Evolutionary conservation across 2,888 invertebrate species (phyloP).

Genomic region (Dichetophora obliterata): DNA sequence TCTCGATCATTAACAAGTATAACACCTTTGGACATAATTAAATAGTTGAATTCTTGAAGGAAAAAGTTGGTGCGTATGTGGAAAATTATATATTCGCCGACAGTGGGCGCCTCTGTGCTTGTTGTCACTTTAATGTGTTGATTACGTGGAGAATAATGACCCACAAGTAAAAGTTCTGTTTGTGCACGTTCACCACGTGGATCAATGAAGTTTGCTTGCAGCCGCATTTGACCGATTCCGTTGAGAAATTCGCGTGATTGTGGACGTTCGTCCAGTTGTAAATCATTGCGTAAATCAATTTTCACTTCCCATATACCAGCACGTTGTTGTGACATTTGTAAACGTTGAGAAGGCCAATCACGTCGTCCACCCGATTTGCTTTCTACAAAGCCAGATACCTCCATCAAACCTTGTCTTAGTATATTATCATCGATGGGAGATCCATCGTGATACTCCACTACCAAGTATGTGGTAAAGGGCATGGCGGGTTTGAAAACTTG

Average conservation of each 20-base stretch:
- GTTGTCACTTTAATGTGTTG: constrained; percentile 87
- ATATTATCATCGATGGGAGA: constrained; percentile 80
- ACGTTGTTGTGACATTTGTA: constrained; percentile 77
- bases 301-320: constrained; percentile 87
- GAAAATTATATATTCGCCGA: constrained; percentile 94
- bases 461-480: constrained; percentile 89
- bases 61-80: constrained; percentile 93
- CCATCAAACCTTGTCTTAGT: constrained; percentile 76
- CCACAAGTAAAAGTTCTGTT: constrained; percentile 79
- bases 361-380: constrained; percentile 76
- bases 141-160: constrained; percentile 85
- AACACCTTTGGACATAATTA: constrained; percentile 93
- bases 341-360: constrained; percentile 74
- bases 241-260: constrained; percentile 76
- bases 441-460: constrained; percentile 92
- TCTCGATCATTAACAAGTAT: constrained; percentile 88
- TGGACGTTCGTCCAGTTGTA: constrained; percentile 72
- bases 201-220: constrained; percentile 80
- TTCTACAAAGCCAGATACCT: constrained; percentile 76
- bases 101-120: constrained; percentile 85
- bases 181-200: constrained; percentile 76
- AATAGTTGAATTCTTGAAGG: constrained; percentile 89
- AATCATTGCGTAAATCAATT: constrained; percentile 79
- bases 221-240: constrained; percentile 77
- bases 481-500: constrained; percentile 96